A percentile compares a stretch with the other conserved stretches of the same genome.
Evolutionary conservation across 2,888 invertebrate genomes (phyloP).

Genomic region (Coenonympha arcania): DNA sequence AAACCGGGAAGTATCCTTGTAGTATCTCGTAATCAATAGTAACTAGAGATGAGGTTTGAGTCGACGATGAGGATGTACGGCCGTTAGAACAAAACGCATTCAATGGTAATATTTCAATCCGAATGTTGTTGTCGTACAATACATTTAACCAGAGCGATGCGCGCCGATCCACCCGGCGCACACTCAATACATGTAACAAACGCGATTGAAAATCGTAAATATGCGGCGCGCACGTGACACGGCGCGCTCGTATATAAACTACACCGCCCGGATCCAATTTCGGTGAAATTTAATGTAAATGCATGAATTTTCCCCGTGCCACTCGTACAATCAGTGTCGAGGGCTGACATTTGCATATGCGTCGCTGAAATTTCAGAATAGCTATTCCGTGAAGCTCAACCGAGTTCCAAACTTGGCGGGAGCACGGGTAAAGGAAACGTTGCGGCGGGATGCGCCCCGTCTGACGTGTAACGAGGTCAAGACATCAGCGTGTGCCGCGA

Average conservation of each 20-base stretch:
- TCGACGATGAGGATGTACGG: too few relatives aligned
- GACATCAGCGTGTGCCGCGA: conserved; percentile 38
- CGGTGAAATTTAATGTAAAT: conserved; percentile 72
- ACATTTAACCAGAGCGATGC: not conserved
- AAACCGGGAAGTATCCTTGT: too few relatives aligned
- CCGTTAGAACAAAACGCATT: not conserved
- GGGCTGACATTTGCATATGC: conserved; percentile 73
- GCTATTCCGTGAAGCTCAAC: conserved; percentile 65
- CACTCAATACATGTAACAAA: conserved; percentile 41
- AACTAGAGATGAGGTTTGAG: too few relatives aligned
- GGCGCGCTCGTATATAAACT: conserved; percentile 59
- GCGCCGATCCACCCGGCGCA: not conserved
- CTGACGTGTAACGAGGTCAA: conserved; percentile 45
- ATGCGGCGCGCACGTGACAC: conserved; percentile 57
- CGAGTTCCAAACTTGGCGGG: conserved; percentile 67
- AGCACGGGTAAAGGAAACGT: conserved; percentile 52
- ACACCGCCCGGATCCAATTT: conserved; percentile 64
- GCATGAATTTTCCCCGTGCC: conserved; percentile 70
- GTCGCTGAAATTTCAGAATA: conserved; percentile 69
- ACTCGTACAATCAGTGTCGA: conserved; percentile 73
- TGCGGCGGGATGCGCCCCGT: conserved; percentile 50
- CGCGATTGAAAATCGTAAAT: conserved; percentile 67
- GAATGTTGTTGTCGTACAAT: not conserved
- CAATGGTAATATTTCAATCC: not conserved
- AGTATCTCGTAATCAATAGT: too few relatives aligned